Percentiles rank a stretch among this genome's conserved stretches.
phyloP scores from a whole-genome alignment of 2,113 vertebrate species.

The Tupaia tana region DNA sequence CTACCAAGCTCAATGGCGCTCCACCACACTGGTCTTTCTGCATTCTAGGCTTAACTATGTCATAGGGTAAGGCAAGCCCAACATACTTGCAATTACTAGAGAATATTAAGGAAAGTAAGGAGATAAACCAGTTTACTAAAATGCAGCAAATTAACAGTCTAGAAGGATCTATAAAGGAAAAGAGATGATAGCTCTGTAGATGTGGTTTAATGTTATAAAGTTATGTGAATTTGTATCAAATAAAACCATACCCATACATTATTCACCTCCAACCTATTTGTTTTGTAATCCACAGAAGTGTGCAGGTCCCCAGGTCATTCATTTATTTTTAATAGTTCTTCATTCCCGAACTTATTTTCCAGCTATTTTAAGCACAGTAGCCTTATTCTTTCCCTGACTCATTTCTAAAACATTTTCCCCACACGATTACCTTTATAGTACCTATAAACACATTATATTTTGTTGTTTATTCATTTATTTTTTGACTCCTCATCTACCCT shows the following conservation, averaged over 20 bases:
- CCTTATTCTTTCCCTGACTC: not conserved
- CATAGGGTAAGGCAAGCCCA: too few species aligned
- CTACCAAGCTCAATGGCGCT: not conserved
- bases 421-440: not conserved
- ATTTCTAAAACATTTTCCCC: not conserved
- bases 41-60: not conserved
- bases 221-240: too few species aligned
- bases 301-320: not conserved
- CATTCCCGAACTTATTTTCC: not conserved
- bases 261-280: too few species aligned
- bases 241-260: too few species aligned
- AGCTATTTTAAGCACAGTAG: not conserved
- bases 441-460: not conserved
- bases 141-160: too few species aligned
- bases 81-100: too few species aligned
- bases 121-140: too few species aligned
- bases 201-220: too few species aligned
- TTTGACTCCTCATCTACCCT: not conserved
- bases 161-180: too few species aligned
- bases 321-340: not conserved
- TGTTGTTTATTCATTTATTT: not conserved
- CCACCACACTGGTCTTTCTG: not conserved
- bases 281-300: too few species aligned
- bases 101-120: too few species aligned
- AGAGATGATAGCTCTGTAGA: too few species aligned